Evolutionary conservation across 1,140 invertebrate genomes (phyloP), one percentile per base, ranked within the genome.

Genomic region (Babylonia areolata): DNA sequence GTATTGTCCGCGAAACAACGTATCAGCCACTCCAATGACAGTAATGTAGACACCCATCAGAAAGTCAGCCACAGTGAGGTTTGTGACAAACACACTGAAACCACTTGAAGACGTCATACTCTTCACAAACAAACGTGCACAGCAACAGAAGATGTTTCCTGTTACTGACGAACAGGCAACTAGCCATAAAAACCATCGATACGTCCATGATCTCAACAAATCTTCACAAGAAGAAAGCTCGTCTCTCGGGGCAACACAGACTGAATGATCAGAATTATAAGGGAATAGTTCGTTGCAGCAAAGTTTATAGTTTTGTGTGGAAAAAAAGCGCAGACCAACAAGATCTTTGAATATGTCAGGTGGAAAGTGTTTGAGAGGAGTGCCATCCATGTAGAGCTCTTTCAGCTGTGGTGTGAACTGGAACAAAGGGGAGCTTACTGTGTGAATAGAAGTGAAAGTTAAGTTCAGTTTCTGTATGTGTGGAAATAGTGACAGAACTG

Each of bases 221-320:
- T 91, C 86, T 15, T 79, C 81, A 81, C 90, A 91, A 0, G 90
- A 91, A 9, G 90, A 91, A 40, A 91, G 81, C 46, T 87, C 86
- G 39, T 87, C 77, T 33, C 33, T 37, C 6, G 86, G 86, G n/a
- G 86, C 86, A 35, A 69, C 37, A 39, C 86, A 87, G 5, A 11
- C 28, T 3, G 31, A 11, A 5, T 31, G 28, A 20, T 85, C n/a
- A 37, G 87, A 83, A 20, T 71, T n/a, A 5, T 35, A 5, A 35
- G 88, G 88, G 83, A 86, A 87, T 2, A 84, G 40, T 11, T 31
- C 35, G 35, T 33, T n/a, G 64, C 90, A 91, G 40, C 90, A 91
- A 28, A 91, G 42, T 28, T 77, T 81, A 69, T 85, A 90, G 2
- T 71, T 73, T 75, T 90, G 89, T 28, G 87, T 69, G 5, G 71